Conservation (phyloP, 1,140 invertebrate genomes). For the Drosophila pectinifera region DNA sequence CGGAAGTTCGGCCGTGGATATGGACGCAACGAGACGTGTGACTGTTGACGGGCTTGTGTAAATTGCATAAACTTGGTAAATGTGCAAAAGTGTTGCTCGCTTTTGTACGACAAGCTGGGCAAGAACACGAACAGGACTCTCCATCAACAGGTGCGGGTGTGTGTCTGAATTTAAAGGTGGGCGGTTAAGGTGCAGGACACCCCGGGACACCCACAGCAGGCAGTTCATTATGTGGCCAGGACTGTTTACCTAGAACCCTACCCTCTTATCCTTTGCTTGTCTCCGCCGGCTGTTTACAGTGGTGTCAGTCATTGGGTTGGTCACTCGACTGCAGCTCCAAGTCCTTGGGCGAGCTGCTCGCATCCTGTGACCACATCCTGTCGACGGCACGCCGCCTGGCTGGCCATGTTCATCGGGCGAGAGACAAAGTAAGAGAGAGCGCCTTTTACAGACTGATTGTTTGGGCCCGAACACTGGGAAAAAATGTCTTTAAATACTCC, state of each 20-base stretch:
- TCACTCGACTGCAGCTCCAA: slow-evolving; percentile 64
- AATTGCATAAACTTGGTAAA: slow-evolving; percentile 66
- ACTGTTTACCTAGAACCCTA: slow-evolving; percentile 57
- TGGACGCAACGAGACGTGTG: slow-evolving; percentile 31
- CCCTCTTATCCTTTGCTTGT: slow-evolving; percentile 4
- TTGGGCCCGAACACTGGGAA: slow-evolving; percentile 9
- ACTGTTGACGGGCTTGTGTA: slow-evolving; percentile 55
- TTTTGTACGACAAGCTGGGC: slow-evolving; percentile 42
- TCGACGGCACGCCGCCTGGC: slow-evolving; percentile 55
- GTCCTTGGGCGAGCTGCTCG: slow-evolving; percentile 55
- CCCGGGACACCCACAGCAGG: slow-evolving; percentile 8
- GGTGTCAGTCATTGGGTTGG: slow-evolving; percentile 76
- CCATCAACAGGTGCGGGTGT: slow-evolving; percentile 63
- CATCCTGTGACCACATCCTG: slow-evolving; percentile 77
- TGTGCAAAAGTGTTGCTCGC: slow-evolving; percentile 66
- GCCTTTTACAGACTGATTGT: slow-evolving; percentile 14
- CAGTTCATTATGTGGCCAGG: slow-evolving; percentile 63
- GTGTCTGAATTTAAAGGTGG: slow-evolving; percentile 4
- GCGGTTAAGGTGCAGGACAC: background rate
- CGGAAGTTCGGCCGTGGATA: background rate
- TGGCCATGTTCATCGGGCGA: background rate
- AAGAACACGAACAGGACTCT: slow-evolving; percentile 12
- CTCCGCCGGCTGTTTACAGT: slow-evolving; percentile 63
- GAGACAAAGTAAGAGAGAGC: slow-evolving; percentile 3
- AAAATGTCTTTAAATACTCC: too few species aligned